Evolutionary conservation across 2,888 invertebrate genomes (phyloP), one percentile per base, ranked within the genome.

Genomic region (Linnaemya tessellans): DNA sequence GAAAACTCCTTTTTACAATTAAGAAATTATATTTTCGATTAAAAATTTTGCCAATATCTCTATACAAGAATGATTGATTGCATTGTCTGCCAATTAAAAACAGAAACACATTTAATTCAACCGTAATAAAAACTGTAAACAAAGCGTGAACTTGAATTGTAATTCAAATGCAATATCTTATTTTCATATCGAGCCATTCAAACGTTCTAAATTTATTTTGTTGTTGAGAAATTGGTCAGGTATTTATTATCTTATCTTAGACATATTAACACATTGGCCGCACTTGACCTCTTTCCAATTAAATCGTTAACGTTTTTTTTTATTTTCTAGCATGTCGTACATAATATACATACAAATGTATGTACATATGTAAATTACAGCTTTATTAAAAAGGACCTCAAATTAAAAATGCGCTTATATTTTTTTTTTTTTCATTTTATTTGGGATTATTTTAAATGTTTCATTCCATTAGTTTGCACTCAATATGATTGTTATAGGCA

Each of bases 241-340:
- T 84, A 74, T 56, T 51, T 62, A 1, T 84, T 80, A 84, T 84
- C 84, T 75, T 70, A 84, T 84, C 79, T 15, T 58, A 70, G 75
- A 58, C 25, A 70, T 18, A 22, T 82, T 70, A 58, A 77, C 56
- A 49, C 41, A 78, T 43, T 65, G 38, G 25, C n/a, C 51, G 20
- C 38, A 70, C 18, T 60, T 77, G 75, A 71, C 70, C 75, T 51
- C 22, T 75, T 75, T 70, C n/a, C 18, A 35, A 18, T 13, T 22
- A 43, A 49, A 38, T 9, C 35, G 3, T 35, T 35, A 5, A 38
- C 5, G 8, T 38, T 38, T 38, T 9, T n/a, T n/a, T n/a, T n/a
- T n/a, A n/a, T n/a, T n/a, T n/a, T n/a, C n/a, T n/a, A n/a, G n/a
- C n/a, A n/a, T n/a, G n/a, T n/a, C n/a, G n/a, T n/a, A n/a, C n/a